Evolutionary conservation across 2,797 vertebrate species (phyloP).

Genomic region (Delichon dasypus): DNA sequence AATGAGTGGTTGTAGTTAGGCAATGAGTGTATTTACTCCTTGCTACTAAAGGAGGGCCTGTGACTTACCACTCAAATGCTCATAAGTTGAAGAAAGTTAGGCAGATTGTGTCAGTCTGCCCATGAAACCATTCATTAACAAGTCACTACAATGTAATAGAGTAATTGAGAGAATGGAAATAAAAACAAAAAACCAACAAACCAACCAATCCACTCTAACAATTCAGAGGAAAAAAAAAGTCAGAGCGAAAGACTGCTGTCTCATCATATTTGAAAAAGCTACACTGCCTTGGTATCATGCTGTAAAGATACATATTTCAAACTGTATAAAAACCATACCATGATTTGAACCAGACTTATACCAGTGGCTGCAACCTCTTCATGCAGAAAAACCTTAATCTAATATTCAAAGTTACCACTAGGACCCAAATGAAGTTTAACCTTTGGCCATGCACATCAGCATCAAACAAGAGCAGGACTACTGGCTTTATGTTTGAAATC

Average conservation of each 20-base stretch:
- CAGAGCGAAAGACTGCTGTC: not conserved
- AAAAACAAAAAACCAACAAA: not conserved
- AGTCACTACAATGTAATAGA: not conserved
- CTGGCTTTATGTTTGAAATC: rapidly evolving
- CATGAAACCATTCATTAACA: not conserved
- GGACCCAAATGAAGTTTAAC: not conserved
- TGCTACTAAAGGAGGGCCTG: not conserved
- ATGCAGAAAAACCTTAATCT: not conserved
- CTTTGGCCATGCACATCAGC: not conserved
- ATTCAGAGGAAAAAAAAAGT: not conserved
- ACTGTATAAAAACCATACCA: not conserved
- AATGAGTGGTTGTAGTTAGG: not conserved
- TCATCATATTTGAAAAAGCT: not conserved
- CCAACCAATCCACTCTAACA: not conserved
- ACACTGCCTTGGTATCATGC: not conserved
- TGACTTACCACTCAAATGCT: not conserved
- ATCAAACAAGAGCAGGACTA: not conserved
- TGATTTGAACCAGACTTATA: not conserved
- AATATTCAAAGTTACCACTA: not conserved
- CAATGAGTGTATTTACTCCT: not conserved
- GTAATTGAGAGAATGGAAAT: not conserved
- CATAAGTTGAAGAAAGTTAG: not conserved
- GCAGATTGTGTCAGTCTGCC: not conserved
- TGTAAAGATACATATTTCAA: not conserved
- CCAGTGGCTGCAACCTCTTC: not conserved